Evolutionary conservation across 2,888 invertebrate species (phyloP).

Genomic region (Minunthozetes semirufus): DNA sequence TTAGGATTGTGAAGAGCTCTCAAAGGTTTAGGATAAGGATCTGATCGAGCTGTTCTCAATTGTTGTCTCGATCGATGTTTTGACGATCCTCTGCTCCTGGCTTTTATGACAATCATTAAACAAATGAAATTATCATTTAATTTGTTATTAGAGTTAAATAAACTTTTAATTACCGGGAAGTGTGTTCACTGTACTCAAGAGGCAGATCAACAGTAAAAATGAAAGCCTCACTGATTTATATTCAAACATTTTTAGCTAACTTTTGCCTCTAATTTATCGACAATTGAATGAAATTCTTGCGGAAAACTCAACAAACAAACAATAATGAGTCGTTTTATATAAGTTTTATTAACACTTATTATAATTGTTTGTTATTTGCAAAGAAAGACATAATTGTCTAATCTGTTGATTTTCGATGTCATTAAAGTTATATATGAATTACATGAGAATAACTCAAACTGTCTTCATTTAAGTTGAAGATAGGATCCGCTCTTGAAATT

Average conservation of each 20-base stretch:
- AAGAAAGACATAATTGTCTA: conserved; percentile 2
- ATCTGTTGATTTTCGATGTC: neutral
- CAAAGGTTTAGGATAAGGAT: conserved; percentile 9
- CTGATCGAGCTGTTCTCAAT: neutral
- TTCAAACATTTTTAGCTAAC: neutral
- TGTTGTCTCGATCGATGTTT: neutral
- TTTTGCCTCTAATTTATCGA: too few relatives aligned
- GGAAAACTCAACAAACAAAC: neutral
- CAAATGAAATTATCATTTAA: neutral
- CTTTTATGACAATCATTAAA: neutral
- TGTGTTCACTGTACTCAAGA: neutral
- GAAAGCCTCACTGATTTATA: neutral
- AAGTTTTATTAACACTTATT: neutral
- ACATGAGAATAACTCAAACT: too few relatives aligned
- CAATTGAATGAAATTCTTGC: neutral
- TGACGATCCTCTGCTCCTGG: neutral
- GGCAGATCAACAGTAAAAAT: neutral
- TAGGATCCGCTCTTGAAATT: too few relatives aligned
- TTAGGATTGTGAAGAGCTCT: conserved; percentile 18
- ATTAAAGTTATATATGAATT: neutral
- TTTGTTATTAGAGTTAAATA: neutral
- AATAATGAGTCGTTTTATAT: neutral
- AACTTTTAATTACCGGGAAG: neutral
- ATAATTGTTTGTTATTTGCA: neutral
- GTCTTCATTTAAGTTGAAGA: too few relatives aligned